Evolutionary conservation across 2,113 vertebrate species (phyloP), one percentile per base, ranked within the genome.

Genomic region (Spilogale gracilis): DNA sequence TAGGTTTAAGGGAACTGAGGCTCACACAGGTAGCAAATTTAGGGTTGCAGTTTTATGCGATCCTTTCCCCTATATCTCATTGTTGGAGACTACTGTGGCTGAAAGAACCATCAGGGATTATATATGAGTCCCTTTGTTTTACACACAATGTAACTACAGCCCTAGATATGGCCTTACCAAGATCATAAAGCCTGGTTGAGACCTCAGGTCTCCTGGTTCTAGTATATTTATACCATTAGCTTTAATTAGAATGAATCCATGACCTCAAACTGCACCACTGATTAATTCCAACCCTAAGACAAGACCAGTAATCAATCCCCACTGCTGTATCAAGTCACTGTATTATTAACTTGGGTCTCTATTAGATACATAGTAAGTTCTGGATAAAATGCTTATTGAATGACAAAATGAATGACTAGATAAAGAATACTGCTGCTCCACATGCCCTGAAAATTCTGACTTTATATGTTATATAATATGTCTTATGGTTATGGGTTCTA

Each of bases 401-500:
- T 80, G 63, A 84, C n/a, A 71, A 92, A 88, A 95, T 83, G 67
- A 83, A 83, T 67, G n/a, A 87, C 12, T 27, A 63, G 6, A 81
- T 45, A 17, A 84, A 78, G 1, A 81, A n/a, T 92, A 25, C 20
- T n/a, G 38, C 38, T 67, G 38, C 38, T 67, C 30, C 50, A 79
- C 38, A 90, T 8, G 6, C 58, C 67, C 85, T 85, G 25, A 88
- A 43, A 90, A 76, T 50, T 60, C 95, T 94, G 63, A 58, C 45
- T 83, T 92, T 91, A 7, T 90, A 21, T 48, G 45, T 81, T 78
- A 43, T 74, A 32, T 17, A 27, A 27, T 92, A 52, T 87, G 50
- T 21, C 79, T 23, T 69, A 30, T 74, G 12, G n/a, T 45, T 74
- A 12, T 61, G 65, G 48, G 21, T 89, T 56, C 65, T 91, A 84